Conservation (phyloP, 1,140 invertebrate species). For the Aphidius ervi region DNA sequence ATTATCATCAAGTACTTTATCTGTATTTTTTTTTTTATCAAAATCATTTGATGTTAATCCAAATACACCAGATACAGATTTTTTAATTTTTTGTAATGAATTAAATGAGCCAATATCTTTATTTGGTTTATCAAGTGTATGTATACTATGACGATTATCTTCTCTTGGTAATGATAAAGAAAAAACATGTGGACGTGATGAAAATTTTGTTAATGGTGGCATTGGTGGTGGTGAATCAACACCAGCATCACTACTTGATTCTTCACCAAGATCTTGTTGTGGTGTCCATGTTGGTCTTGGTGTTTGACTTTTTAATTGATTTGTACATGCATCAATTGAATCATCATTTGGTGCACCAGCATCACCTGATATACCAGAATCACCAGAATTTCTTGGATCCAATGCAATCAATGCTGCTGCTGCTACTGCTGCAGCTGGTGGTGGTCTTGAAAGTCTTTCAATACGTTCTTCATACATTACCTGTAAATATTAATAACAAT, state of each 20-base stretch:
- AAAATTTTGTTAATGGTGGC: slow-evolving; percentile 56
- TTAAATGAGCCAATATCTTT: slow-evolving; percentile 57
- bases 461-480: slow-evolving; percentile 56
- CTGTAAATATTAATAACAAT: slow-evolving; percentile 24
- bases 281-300: slow-evolving; percentile 66
- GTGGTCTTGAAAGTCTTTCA: slow-evolving; percentile 52
- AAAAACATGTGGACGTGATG: slow-evolving; percentile 65
- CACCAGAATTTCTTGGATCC: slow-evolving; percentile 54
- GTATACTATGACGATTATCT: slow-evolving; percentile 55
- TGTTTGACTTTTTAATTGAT: slow-evolving; percentile 30
- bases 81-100: slow-evolving; percentile 63
- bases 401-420: slow-evolving; percentile 38
- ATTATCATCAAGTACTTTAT: slow-evolving; percentile 56
- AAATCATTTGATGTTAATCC: slow-evolving; percentile 39
- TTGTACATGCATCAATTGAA: slow-evolving; percentile 36
- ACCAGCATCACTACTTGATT: slow-evolving; percentile 65
- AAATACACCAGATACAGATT: slow-evolving; percentile 66
- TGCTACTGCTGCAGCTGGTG: slow-evolving; percentile 33
- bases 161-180: slow-evolving; percentile 68
- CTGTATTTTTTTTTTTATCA: slow-evolving; percentile 29
- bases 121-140: slow-evolving; percentile 49
- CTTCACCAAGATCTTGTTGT: slow-evolving; percentile 69
- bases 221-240: slow-evolving; percentile 44
- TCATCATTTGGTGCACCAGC: slow-evolving; percentile 53
- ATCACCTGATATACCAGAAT: slow-evolving; percentile 77